Conservation (phyloP, 1,140 invertebrate species). For the Halesus radiatus region DNA sequence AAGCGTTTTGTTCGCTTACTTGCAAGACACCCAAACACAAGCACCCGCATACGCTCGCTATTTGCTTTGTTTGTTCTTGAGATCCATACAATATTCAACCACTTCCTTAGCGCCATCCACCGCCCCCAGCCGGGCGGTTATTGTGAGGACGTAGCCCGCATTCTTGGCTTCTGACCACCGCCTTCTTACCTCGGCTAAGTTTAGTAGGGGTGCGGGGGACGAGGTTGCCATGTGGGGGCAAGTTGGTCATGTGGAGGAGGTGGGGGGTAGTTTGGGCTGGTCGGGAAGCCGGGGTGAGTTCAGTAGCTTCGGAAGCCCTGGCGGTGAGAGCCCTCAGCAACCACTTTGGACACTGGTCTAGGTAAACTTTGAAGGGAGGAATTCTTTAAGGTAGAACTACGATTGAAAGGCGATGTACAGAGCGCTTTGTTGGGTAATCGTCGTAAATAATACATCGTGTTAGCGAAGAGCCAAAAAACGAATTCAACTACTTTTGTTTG, state of each 20-base stretch:
- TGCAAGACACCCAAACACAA: not conserved
- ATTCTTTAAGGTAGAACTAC: conserved; percentile 20
- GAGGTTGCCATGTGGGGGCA: too few species aligned
- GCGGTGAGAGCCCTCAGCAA: conserved; percentile 14
- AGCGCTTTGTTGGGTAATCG: conserved; percentile 10
- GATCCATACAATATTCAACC: conserved; percentile 35
- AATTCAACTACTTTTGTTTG: too few species aligned
- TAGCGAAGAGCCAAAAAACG: too few species aligned
- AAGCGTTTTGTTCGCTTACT: too few species aligned
- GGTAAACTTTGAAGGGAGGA: conserved; percentile 31
- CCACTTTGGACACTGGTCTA: conserved; percentile 35
- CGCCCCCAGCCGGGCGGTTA: not conserved
- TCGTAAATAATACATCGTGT: too few species aligned
- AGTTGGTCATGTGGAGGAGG: not conserved
- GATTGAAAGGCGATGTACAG: conserved; percentile 1
- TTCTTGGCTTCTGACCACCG: conserved; percentile 37
- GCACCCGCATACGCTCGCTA: conserved; percentile 16
- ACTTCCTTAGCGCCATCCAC: conserved; percentile 13
- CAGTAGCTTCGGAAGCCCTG: too few species aligned
- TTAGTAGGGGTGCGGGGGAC: too few species aligned
- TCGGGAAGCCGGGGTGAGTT: too few species aligned
- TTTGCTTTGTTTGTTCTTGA: conserved; percentile 17
- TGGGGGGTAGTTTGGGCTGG: not conserved
- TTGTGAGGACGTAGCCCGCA: conserved; percentile 33
- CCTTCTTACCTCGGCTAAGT: not conserved